Base-by-base conservation (phyloP, 2,797 vertebrate species). In the Dallia pectoralis region DNA sequence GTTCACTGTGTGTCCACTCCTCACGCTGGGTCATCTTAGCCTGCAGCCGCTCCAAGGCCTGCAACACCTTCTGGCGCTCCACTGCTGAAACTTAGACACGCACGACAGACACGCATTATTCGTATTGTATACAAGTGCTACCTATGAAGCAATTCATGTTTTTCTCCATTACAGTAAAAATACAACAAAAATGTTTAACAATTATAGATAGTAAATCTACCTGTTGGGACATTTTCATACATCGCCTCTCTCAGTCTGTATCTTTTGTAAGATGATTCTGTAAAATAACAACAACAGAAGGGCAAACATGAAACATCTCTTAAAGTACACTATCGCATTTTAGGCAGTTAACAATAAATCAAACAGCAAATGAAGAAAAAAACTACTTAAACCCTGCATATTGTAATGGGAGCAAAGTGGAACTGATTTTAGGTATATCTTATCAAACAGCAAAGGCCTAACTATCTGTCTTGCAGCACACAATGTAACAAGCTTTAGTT, bases 61-160 rank as follows among this genome's bases (percentile, higher is more conserved):
- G 94, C 79, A 97, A 91, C 0, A 97, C 93, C 92, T 96, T 96
- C 91, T 96, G 94, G 25, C 95, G 94, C 91, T 98, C 97, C 71
- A 80, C 78, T 0, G 88, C 72, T 15, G 88, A 92, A 67, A 90
- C 91, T 91, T n/a, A n/a, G 51, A 76, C 44, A n/a, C 22, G 73
- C 33, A 44, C n/a, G n/a, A n/a, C n/a, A n/a, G n/a, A n/a, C 25
- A 73, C n/a, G 15, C 44, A 40, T 7, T 2, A 73, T n/a, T n/a
- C n/a, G n/a, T n/a, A n/a, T n/a, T n/a, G n/a, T n/a, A n/a, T 18
- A 29, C 9, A 44, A 44, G 5, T 40, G 36, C 2, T 0, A 44
- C 2, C 40, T 44, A 44, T 44, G 6, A 44, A 44, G 40, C 40
- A 44, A 44, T 44, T 44, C 1, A 44, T 11, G 40, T 44, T 44